Evolutionary conservation across 2,797 vertebrate genomes (phyloP), one percentile per base, ranked within the genome.

Genomic region (Tragelaphus eurycerus): DNA sequence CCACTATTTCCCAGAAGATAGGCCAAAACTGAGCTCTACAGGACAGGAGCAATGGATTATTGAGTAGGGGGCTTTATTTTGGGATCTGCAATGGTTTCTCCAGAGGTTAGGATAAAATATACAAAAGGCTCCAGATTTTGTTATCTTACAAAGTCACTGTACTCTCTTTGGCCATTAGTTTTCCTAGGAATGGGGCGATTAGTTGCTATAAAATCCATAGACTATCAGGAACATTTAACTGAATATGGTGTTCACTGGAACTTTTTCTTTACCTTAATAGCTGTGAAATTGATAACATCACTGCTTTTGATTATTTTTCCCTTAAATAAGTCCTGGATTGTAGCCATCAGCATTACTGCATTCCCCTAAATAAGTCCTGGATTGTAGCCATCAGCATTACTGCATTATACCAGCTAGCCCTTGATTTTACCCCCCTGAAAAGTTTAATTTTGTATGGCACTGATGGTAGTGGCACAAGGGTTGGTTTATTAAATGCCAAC

Each of bases 201-300:
- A 67, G 96, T 99, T 14, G 99, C 99, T 6, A 91, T 99, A 57
- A 99, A 99, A 98, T 99, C 99, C 64, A 94, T 99, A 2, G 99
- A 98, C 38, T 99, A 99, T 98, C 99, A 99, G 0, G 99, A 99
- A 97, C 99, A 99, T 43, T 97, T 99, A 46, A 99, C 99, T 0
- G 99, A 99, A 97, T 99, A 99, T 6, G 99, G 99, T 0, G 97
- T 99, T 91, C 99, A 99, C 97, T 99, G 99, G 99, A 99, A 99
- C 98, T 99, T 99, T 92, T 99, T 99, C 98, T 99, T 99, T 97
- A 99, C 99, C 1, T 94, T 99, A 85, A 99, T 99, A 1, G 94
- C 99, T 7, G 99, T 99, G 54, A 99, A 99, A 98, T 98, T 99
- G 43, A 92, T 99, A 78, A 99, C 99, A 14, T 99, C 99, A 12